Base-by-base conservation (phyloP, 2,888 invertebrate genomes). In the Oscheius sp. region DNA sequence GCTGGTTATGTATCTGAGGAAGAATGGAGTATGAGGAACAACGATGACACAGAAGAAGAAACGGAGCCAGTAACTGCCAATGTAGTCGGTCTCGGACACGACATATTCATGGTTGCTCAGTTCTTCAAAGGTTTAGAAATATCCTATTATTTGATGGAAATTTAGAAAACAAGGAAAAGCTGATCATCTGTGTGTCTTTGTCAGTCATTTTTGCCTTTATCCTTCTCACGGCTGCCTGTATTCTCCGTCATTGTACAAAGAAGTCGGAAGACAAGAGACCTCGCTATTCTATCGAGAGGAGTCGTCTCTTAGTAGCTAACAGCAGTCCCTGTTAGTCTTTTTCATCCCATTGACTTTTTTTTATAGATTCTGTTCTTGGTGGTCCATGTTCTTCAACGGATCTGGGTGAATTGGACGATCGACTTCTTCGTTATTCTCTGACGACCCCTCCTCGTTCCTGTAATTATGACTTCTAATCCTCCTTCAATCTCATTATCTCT, bases 41-140 rank as follows among this genome's bases (percentile, higher is more conserved):
- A 8, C n/a, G 30, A 44, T 26, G 44, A 59, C 14, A 14, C 9
- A n/a, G 44, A n/a, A 44, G 41, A 59, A 2, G 26, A n/a, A 17
- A 50, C 38, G 14, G 51, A 50, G 44, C 22, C 38, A 28, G 54
- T 49, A 4, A 47, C 56, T n/a, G 69, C 86, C 36, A 87, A 86
- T 76, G 81, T 84, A 6, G 80, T 86, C 9, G 87, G 87, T 3
- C 76, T 87, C 51, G 80, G 86, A 4, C 82, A 85, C 33, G 86
- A 87, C 71, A 82, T 87, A 80, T 73, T 87, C 51, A 82, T 82
- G 68, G 80, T 86, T 36, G 76, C 81, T 54, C 77, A 83, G 28
- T 87, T 86, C 76, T 73, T 87, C 38, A 80, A 82, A 73, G 77
- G 87, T 87, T 14, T 22, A 50, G n/a, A n/a, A n/a, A n/a, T n/a